phyloP scores from a whole-genome alignment of 2,797 vertebrate genomes.

The Tympanoctomys barrerae region DNA sequence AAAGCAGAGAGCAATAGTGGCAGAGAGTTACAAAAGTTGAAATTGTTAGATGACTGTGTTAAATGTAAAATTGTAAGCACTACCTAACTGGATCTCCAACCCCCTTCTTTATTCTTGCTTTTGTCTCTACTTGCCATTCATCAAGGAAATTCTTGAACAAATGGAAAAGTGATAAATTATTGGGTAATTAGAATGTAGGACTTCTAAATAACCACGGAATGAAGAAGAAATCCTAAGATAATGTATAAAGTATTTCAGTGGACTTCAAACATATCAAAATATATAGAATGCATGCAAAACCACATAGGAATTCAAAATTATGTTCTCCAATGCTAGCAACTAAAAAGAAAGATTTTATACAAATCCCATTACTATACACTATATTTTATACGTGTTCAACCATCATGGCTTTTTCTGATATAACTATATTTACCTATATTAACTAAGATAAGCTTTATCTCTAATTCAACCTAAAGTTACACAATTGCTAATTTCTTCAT shows the following conservation, averaged over 20 bases:
- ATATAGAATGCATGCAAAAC: not conserved
- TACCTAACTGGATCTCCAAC: not conserved
- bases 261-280: constrained; percentile 4
- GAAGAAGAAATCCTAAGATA: not conserved
- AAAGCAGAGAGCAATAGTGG: not conserved
- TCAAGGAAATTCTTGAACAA: not conserved
- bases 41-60: not conserved
- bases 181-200: not conserved
- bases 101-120: not conserved
- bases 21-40: not conserved
- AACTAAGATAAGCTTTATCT: not conserved
- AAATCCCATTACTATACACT: not conserved
- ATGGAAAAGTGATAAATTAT: not conserved
- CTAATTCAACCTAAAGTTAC: not conserved
- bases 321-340: not conserved
- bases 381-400: not conserved
- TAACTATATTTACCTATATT: not conserved
- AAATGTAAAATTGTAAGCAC: not conserved
- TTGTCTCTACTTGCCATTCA: not conserved
- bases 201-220: not conserved
- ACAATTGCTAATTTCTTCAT: not conserved
- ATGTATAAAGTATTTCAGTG: not conserved
- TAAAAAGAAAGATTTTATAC: not conserved
- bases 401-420: not conserved
- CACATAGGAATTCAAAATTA: not conserved